Conservation (phyloP, 2,797 vertebrate genomes). For the Neomorphus geoffroyi region DNA sequence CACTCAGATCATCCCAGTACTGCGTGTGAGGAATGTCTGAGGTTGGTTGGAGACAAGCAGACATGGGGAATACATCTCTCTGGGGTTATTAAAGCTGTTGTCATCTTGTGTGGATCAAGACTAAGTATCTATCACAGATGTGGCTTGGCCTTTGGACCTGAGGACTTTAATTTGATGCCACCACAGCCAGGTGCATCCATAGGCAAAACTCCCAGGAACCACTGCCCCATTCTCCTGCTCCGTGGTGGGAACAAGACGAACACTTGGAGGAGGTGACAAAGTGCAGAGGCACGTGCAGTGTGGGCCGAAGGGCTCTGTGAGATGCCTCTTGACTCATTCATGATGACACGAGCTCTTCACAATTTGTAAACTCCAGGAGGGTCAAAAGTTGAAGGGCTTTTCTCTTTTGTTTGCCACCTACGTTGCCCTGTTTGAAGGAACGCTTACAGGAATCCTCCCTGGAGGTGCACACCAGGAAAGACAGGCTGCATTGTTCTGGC, state of each 20-base stretch:
- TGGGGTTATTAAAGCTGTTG: background rate
- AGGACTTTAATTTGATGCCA: background rate
- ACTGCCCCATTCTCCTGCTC: background rate
- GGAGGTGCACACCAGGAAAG: background rate
- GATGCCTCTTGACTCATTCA: conserved; percentile 25
- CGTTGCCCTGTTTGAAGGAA: background rate
- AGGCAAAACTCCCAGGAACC: background rate
- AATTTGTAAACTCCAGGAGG: conserved; percentile 11
- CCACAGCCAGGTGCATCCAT: background rate
- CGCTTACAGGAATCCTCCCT: background rate
- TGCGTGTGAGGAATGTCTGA: background rate
- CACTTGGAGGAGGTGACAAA: background rate
- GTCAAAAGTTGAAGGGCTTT: conserved; percentile 53
- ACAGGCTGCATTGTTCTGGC: background rate
- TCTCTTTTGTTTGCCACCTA: conserved; percentile 16
- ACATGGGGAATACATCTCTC: background rate
- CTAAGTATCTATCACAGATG: background rate
- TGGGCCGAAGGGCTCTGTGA: background rate
- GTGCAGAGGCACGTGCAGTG: background rate
- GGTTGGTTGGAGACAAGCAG: background rate
- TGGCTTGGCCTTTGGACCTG: background rate
- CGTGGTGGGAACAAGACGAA: background rate
- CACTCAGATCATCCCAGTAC: background rate
- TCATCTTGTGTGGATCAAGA: background rate
- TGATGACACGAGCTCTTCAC: background rate